Evolutionary conservation across 2,888 invertebrate genomes (phyloP).

Genomic region (Octonoba sinensis): DNA sequence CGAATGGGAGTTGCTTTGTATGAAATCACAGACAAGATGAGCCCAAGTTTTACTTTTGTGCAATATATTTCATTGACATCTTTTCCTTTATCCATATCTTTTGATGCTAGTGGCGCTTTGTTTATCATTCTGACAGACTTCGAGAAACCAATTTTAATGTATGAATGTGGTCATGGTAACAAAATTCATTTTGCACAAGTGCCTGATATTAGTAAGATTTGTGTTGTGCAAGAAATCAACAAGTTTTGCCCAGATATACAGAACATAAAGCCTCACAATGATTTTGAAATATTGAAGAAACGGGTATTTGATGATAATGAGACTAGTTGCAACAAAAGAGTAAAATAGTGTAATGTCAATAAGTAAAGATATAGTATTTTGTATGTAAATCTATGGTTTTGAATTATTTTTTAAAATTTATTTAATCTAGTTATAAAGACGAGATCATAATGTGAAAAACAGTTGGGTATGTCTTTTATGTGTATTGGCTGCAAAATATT

Average conservation of each 20-base stretch:
- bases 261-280: constrained; percentile 5
- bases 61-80: constrained; percentile 21
- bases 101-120: constrained; percentile 11
- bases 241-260: constrained; percentile 13
- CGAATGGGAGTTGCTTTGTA: constrained; percentile 34
- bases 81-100: constrained; percentile 16
- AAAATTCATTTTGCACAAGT: neutral
- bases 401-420: too few species aligned
- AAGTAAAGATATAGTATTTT: neutral
- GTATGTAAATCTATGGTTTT: too few species aligned
- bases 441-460: too few species aligned
- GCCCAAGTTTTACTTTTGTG: constrained; percentile 12
- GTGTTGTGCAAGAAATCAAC: constrained; percentile 1
- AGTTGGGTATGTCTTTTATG: too few species aligned
- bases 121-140: neutral
- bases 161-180: neutral
- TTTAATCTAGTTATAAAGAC: too few species aligned
- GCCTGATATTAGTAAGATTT: neutral
- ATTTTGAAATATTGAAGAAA: constrained; percentile 45
- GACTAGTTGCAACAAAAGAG: neutral
- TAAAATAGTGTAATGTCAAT: too few species aligned
- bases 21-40: neutral
- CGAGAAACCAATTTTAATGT: constrained; percentile 5
- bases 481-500: too few species aligned
- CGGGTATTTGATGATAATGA: constrained; percentile 33